Evolutionary conservation across 2,113 vertebrate species (phyloP).

Genomic region (Ictalurus punctatus): DNA sequence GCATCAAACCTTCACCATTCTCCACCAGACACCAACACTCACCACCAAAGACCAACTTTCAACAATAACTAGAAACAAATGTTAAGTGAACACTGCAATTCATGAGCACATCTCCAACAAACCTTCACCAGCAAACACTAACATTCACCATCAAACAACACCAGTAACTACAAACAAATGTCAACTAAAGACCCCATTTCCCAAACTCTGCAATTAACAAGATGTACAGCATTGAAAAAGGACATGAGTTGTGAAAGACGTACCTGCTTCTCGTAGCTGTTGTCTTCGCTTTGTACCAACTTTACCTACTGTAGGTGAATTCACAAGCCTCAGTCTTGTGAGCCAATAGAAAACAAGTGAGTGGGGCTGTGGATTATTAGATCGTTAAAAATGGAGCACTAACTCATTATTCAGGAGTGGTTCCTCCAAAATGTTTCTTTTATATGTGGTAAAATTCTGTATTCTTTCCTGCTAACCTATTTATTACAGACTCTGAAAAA

Average conservation of each 20-base stretch:
- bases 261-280: not conserved
- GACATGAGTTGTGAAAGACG: not conserved
- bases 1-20: not conserved
- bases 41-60: not conserved
- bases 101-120: not conserved
- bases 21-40: not conserved
- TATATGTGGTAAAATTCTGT: not conserved
- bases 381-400: not conserved
- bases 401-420: not conserved
- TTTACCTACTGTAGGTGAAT: not conserved
- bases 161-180: not conserved
- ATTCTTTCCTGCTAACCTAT: not conserved
- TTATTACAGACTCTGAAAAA: not conserved
- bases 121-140: not conserved
- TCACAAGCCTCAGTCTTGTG: not conserved
- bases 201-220: not conserved
- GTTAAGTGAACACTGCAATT: not conserved
- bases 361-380: not conserved
- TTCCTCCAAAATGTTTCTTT: not conserved
- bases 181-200: not conserved
- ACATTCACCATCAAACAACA: not conserved
- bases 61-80: not conserved
- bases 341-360: not conserved
- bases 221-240: not conserved
- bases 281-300: not conserved